These are phyloP conservation scores for Patella pellucida DNA, from an alignment of 2,888 invertebrate species.

Conservation along the genomic window DNA sequence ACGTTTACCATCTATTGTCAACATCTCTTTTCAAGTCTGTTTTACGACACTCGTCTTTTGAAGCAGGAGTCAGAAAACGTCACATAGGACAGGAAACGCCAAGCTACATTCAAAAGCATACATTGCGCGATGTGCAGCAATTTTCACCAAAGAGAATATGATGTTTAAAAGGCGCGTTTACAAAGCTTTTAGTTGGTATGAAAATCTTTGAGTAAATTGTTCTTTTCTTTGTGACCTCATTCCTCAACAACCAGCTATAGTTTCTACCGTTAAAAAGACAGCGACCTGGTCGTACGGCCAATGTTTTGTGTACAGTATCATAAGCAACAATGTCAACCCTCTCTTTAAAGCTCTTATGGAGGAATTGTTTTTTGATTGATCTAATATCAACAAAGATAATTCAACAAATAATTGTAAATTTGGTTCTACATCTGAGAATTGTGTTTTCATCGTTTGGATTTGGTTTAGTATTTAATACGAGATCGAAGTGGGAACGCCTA, in stretches of 20 bases:
- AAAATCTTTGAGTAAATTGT: constrained; percentile 16
- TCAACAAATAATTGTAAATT: no score
- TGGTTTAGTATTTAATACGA: no score
- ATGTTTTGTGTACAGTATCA: constrained; percentile 7
- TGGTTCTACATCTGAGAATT: no score
- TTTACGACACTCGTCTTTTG: constrained; percentile 6
- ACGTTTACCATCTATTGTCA: no score
- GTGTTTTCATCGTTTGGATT: no score
- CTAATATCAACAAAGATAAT: no score
- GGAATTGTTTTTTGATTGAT: no score
- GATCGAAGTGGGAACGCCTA: no score
- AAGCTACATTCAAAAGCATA: constrained; percentile 8
- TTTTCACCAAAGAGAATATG: constrained; percentile 18
- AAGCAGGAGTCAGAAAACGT: constrained; percentile 4
- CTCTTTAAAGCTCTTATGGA: neutral
- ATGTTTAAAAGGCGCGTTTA: constrained; percentile 9
- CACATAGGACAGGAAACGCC: constrained; percentile 12
- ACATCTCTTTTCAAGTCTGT: no score
- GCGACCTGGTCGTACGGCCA: constrained; percentile 5
- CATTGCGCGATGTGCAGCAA: constrained; percentile 15
- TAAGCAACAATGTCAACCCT: neutral
- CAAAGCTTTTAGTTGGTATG: constrained; percentile 16
- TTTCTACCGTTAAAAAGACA: constrained; percentile 4
- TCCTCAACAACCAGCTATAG: constrained; percentile 10
- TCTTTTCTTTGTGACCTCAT: constrained; percentile 3